Conservation (phyloP, 2,888 invertebrate species). For the Acutogordius australiensis region DNA sequence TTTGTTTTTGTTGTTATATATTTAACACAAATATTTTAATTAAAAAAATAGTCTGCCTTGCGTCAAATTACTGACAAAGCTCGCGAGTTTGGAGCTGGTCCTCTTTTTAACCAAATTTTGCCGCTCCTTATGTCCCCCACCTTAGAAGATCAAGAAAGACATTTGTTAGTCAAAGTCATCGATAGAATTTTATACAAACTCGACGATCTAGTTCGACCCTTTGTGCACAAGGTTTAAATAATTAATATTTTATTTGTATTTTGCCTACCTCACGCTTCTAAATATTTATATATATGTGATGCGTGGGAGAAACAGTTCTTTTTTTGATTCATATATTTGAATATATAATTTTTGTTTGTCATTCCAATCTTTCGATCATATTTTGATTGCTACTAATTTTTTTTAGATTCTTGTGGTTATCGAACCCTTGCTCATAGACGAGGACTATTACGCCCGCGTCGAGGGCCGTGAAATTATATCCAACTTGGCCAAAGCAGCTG, state of each 20-base stretch:
- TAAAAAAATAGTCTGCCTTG: constrained; percentile 35
- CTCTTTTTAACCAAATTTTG: constrained; percentile 89
- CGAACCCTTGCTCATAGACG: constrained; percentile 86
- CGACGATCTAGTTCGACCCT: constrained; percentile 88
- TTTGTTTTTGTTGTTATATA: no score
- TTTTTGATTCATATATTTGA: no score
- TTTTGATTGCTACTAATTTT: no score
- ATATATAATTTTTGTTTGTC: no score
- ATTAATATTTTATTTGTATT: no score
- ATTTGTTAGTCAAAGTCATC: constrained; percentile 88
- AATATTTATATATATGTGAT: no score
- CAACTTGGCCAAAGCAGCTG: constrained; percentile 92
- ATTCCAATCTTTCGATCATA: no score
- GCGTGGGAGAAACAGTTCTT: no score
- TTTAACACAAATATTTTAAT: no score
- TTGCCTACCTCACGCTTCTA: no score
- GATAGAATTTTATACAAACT: constrained; percentile 89
- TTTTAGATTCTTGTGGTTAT: constrained; percentile 88
- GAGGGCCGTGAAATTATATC: constrained; percentile 97
- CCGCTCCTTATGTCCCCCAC: constrained; percentile 98
- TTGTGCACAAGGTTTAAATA: constrained; percentile 67
- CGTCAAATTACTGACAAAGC: constrained; percentile 95
- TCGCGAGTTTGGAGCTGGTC: constrained; percentile 85
- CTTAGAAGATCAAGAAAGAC: constrained; percentile 89
- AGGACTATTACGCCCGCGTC: constrained; percentile 97